These are phyloP conservation scores for Drosophila hawaiiensis DNA, from an alignment of 2,888 invertebrate species.

Conservation along the genomic window DNA sequence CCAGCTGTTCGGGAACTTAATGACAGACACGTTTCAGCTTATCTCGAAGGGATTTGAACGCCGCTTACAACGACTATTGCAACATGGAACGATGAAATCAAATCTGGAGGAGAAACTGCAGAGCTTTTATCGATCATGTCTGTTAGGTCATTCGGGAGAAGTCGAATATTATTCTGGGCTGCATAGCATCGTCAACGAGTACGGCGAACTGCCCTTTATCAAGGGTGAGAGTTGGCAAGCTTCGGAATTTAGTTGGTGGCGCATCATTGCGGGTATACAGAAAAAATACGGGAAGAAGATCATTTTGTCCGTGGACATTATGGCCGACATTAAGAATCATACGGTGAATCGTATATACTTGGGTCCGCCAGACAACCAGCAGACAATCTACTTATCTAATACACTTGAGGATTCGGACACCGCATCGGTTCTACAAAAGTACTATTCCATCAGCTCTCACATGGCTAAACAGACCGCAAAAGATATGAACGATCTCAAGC, in stretches of 20 bases:
- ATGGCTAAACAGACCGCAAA: conserved; percentile 57
- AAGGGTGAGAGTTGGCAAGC: conserved; percentile 58
- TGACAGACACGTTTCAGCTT: conserved; percentile 70
- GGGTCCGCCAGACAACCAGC: conserved; percentile 50
- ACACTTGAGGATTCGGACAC: conserved; percentile 4
- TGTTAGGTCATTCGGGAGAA: conserved; percentile 44
- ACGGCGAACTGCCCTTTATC: conserved; percentile 70
- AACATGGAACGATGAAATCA: conserved; percentile 19
- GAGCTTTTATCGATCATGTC: conserved; percentile 78
- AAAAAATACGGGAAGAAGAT: conserved; percentile 73
- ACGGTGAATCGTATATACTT: conserved; percentile 72
- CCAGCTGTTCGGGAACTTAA: conserved; percentile 51
- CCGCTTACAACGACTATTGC: conserved; percentile 55
- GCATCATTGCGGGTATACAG: conserved; percentile 68
- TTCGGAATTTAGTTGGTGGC: conserved; percentile 78
- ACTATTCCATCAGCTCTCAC: conserved; percentile 54
- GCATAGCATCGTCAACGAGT: conserved; percentile 59
- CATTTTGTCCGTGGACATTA: conserved; percentile 72
- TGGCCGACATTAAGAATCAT: conserved; percentile 67
- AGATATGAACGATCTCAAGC: conserved; percentile 64
- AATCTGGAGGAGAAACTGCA: conserved; percentile 70
- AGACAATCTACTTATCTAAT: conserved; percentile 2
- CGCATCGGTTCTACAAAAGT: conserved; percentile 45
- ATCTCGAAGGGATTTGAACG: conserved; percentile 71
- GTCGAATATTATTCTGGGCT: conserved; percentile 61